Conservation (phyloP, 2,888 invertebrate species). For the Aspidapion aeneum region DNA sequence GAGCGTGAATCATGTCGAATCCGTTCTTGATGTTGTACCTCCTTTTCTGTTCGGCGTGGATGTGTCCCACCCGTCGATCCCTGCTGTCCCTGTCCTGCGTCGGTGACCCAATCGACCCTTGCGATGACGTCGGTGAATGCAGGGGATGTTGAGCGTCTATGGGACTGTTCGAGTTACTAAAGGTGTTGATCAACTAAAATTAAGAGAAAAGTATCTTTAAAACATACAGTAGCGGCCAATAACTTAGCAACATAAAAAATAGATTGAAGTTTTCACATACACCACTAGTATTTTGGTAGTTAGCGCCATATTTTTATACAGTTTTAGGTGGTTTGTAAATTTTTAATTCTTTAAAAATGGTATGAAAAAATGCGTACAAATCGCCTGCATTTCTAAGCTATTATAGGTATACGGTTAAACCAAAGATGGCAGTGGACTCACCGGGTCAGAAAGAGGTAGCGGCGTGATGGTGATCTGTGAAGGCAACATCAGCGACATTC, state of each 20-base stretch:
- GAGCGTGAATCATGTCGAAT: constrained; percentile 88
- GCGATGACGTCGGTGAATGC: constrained; percentile 62
- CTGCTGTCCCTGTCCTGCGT: constrained; percentile 44
- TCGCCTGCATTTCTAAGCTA: too few relatives aligned
- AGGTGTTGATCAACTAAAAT: constrained; percentile 38
- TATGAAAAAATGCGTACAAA: too few relatives aligned
- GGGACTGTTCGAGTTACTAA: constrained; percentile 48
- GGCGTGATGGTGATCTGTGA: constrained; percentile 49
- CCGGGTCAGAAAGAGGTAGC: constrained; percentile 43
- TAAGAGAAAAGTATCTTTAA: too few relatives aligned
- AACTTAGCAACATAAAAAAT: too few relatives aligned
- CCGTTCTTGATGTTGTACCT: constrained; percentile 95
- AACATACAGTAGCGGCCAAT: too few relatives aligned
- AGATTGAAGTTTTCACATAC: too few relatives aligned
- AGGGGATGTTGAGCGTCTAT: constrained; percentile 47
- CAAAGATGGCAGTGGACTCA: too few relatives aligned
- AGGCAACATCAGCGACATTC: constrained; percentile 46
- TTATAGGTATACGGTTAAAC: too few relatives aligned
- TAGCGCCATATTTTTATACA: too few relatives aligned
- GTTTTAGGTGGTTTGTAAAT: too few relatives aligned
- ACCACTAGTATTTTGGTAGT: too few relatives aligned
- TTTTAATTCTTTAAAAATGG: too few relatives aligned
- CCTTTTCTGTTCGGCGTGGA: constrained; percentile 94
- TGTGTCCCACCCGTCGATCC: constrained; percentile 81
- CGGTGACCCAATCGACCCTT: constrained; percentile 46